Evolutionary conservation across 2,888 invertebrate genomes (phyloP).

Genomic region (Epirrhoe alternata): DNA sequence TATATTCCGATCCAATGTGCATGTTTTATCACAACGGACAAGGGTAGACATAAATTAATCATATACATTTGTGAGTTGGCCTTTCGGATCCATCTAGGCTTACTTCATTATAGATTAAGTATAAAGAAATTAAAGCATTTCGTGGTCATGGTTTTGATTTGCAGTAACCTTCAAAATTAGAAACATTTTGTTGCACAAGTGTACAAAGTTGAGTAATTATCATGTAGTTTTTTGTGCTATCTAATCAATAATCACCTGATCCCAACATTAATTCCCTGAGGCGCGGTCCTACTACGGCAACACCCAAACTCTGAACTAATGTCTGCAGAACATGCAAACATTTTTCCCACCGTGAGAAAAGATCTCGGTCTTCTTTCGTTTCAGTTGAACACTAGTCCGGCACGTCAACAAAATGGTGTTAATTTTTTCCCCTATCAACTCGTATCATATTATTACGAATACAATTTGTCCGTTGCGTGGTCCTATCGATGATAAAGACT

Average conservation of each 20-base stretch:
- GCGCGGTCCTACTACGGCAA: too few species aligned
- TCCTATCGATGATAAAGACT: background rate
- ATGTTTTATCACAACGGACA: slow-evolving; percentile 47
- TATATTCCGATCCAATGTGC: slow-evolving; percentile 33
- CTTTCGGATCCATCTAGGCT: slow-evolving; percentile 31
- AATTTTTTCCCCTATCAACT: background rate
- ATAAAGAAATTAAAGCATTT: background rate
- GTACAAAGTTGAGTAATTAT: too few species aligned
- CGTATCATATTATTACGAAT: background rate
- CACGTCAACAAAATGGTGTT: background rate
- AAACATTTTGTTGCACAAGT: too few species aligned
- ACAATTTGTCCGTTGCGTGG: background rate
- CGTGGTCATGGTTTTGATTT: background rate
- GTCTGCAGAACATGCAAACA: too few species aligned
- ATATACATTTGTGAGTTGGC: slow-evolving; percentile 42
- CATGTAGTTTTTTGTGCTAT: too few species aligned
- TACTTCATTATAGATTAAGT: background rate
- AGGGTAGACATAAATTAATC: slow-evolving; percentile 49
- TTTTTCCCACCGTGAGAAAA: too few species aligned
- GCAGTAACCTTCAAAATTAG: background rate
- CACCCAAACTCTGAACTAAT: too few species aligned
- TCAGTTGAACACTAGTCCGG: too few species aligned
- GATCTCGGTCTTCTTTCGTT: too few species aligned
- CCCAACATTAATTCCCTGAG: too few species aligned
- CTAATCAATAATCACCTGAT: too few species aligned